Percentiles rank a stretch among this genome's conserved stretches.
phyloP scores from a whole-genome alignment of 1,140 invertebrate species.

The Polyergus mexicanus region DNA sequence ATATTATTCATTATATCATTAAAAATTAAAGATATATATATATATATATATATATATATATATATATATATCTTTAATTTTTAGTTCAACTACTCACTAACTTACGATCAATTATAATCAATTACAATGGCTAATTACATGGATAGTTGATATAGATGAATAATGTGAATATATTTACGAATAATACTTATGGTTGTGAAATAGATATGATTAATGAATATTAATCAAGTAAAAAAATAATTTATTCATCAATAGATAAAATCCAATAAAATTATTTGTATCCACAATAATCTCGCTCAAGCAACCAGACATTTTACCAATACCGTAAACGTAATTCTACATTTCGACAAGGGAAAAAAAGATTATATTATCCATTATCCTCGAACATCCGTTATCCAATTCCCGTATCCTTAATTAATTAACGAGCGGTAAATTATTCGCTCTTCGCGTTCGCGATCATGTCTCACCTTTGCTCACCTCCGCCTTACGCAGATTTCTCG shows the following conservation, averaged over 20 bases:
- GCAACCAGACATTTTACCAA: neutral
- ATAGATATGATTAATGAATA: neutral
- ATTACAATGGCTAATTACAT: neutral
- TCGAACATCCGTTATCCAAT: slow-evolving; percentile 20
- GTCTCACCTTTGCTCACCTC: slow-evolving; percentile 39
- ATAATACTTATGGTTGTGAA: neutral
- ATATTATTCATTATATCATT: too few relatives aligned
- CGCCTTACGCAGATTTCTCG: neutral
- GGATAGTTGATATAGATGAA: neutral
- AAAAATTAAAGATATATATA: too few relatives aligned
- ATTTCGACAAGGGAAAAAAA: neutral
- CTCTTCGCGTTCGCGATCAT: neutral
- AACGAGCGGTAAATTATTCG: neutral
- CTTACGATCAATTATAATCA: neutral
- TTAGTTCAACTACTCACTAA: neutral
- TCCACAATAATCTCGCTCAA: neutral
- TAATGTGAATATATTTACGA: too few relatives aligned
- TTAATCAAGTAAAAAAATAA: neutral
- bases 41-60: too few relatives aligned
- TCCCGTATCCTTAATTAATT: slow-evolving; percentile 39
- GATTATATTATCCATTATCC: slow-evolving; percentile 15
- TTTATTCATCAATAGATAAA: neutral
- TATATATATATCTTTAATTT: neutral
- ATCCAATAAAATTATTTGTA: neutral
- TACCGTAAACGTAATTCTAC: neutral